Evolutionary conservation across 2,888 invertebrate species (phyloP), one percentile per base, ranked within the genome.

Genomic region (Mythimna albipuncta): DNA sequence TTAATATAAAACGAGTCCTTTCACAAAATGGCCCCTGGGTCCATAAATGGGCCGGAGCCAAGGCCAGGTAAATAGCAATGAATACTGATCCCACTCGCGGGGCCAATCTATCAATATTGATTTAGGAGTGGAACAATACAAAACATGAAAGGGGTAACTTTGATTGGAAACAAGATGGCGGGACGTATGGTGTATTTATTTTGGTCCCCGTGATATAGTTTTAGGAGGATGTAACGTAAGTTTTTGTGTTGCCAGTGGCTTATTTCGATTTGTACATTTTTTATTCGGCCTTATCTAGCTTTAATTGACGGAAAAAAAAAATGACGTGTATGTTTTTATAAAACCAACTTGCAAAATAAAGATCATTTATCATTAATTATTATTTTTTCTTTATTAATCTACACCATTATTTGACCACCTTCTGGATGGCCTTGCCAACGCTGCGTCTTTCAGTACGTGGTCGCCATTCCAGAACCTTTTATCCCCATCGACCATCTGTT

Each of bases 71-170:
- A 67, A 54, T 38, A 67, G 5, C 2, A 26, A 74, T 59, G 10
- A 54, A 68, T 47, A 68, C 61, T 50, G 77, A 77, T 68, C 47
- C n/a, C 6, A 16, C 44, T 59, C 59, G 10, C n/a, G 58, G 44
- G 57, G n/a, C 59, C 68, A 66, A 73, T 67, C 35, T 2, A 19
- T 47, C 47, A 50, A 55, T 77, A 69, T 75, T 75, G 69, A 77
- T 69, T 77, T 75, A 75, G 54, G 69, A 11, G 47, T 47, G 13
- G 55, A 77, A 75, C 77, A 69, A 69, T 77, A 55, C 32, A 16
- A 44, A 41, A 57, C n/a, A 47, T 41, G 41, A 57, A 47, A 50
- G 32, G 66, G 50, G 50, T 32, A 6, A 11, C n/a, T 77, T 32
- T 32, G 47, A 75, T 69, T 75, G 47, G 11, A 55, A 32, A 61